Conservation (phyloP, 2,113 vertebrate genomes). For the Dendropsophus ebraccatus region DNA sequence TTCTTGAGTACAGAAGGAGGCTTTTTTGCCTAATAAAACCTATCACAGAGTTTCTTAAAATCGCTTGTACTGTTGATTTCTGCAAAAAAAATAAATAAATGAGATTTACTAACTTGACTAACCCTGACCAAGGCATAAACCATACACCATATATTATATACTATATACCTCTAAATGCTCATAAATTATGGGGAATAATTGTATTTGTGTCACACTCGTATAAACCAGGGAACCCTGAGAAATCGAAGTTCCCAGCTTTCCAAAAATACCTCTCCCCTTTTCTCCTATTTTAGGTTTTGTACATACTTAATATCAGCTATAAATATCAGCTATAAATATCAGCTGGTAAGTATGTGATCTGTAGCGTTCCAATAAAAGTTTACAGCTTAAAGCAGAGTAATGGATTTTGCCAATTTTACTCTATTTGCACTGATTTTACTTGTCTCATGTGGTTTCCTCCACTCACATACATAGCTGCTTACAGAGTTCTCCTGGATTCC, state of each 20-base stretch:
- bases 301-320: not conserved
- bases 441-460: not conserved
- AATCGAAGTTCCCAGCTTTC: conserved; percentile 2
- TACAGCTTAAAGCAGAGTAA: not conserved
- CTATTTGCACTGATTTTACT: not conserved
- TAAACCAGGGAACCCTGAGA: not conserved
- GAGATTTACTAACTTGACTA: too few relatives aligned
- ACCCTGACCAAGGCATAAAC: too few relatives aligned
- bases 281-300: not conserved
- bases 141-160: too few relatives aligned
- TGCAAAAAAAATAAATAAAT: too few relatives aligned
- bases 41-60: too few relatives aligned
- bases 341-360: not conserved
- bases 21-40: too few relatives aligned
- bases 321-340: conserved; percentile 16
- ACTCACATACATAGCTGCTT: not conserved
- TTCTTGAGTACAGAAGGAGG: too few relatives aligned
- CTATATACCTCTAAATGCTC: too few relatives aligned
- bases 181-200: not conserved
- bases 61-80: too few relatives aligned
- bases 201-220: not conserved
- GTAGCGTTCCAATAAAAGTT: not conserved
- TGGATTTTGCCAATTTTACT: not conserved
- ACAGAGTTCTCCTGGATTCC: not conserved
- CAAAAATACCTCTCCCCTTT: not conserved